Evolutionary conservation across 2,797 vertebrate species (phyloP).

Genomic region (Xyrichtys novacula): DNA sequence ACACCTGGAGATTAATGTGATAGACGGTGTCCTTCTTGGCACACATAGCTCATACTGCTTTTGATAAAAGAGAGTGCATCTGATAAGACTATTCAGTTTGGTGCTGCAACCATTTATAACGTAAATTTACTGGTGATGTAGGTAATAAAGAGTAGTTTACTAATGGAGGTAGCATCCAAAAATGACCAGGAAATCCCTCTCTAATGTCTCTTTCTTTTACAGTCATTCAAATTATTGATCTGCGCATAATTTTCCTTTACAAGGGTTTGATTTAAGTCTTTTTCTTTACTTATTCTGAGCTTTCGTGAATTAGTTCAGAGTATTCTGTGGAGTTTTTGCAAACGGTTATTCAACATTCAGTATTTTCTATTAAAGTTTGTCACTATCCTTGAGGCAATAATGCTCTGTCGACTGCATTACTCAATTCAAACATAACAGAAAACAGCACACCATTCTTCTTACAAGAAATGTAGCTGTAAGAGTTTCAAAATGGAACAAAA

Average conservation of each 20-base stretch:
- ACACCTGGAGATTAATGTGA: constrained; percentile 38
- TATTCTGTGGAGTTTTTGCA: too few species aligned
- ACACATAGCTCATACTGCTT: constrained; percentile 13
- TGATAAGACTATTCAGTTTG: constrained; percentile 40
- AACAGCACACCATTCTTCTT: too few species aligned
- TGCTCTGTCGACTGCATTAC: not conserved
- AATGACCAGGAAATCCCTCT: not conserved
- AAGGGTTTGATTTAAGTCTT: not conserved
- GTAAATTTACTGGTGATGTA: constrained; percentile 16
- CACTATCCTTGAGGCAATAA: too few species aligned
- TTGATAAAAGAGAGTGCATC: constrained; percentile 56
- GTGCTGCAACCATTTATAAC: constrained; percentile 24
- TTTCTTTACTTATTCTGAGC: too few species aligned
- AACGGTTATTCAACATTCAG: too few species aligned
- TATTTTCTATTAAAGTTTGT: too few species aligned
- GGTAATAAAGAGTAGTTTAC: constrained; percentile 1
- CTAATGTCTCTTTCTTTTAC: too few species aligned
- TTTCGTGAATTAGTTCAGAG: too few species aligned
- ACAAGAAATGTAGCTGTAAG: not conserved
- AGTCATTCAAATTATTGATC: too few species aligned
- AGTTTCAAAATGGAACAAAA: not conserved
- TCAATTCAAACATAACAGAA: too few species aligned
- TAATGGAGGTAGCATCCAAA: constrained; percentile 20
- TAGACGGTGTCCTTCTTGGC: constrained; percentile 39
- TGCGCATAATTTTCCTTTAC: not conserved